A percentile compares a stretch with the other conserved stretches of the same genome.
These are phyloP conservation scores for Uromys caudimaculatus DNA, from an alignment of 2,797 vertebrate species.

Conservation along the genomic window DNA sequence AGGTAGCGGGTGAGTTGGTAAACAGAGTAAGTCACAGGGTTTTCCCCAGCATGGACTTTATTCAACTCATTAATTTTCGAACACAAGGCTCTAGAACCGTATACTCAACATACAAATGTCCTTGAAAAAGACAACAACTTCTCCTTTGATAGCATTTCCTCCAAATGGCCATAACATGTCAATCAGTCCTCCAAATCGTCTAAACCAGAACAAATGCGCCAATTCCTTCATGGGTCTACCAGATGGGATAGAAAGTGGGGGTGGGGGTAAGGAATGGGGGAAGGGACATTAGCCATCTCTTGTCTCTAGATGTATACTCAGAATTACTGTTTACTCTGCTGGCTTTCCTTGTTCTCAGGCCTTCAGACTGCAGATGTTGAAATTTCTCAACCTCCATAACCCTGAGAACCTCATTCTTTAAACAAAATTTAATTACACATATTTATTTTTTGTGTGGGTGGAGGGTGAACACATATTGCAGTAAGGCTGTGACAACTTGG, in stretches of 20 bases:
- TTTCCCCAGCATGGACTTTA: background rate
- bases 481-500: background rate
- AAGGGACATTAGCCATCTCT: background rate
- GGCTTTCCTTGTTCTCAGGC: background rate
- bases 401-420: background rate
- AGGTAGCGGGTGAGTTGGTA: background rate
- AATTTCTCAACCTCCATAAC: background rate
- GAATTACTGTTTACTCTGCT: background rate
- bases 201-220: background rate
- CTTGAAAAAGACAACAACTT: background rate
- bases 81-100: background rate
- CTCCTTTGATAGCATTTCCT: slow-evolving; percentile 21
- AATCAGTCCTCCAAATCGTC: background rate
- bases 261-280: background rate
- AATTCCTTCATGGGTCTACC: background rate
- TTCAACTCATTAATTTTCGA: background rate
- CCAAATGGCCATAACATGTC: background rate
- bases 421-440: background rate
- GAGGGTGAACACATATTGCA: background rate
- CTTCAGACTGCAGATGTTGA: background rate
- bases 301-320: too few relatives aligned
- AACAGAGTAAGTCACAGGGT: background rate
- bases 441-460: background rate
- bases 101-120: background rate
- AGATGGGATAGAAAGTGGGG: background rate